Evolutionary conservation across 2,888 invertebrate species (phyloP), one percentile per base, ranked within the genome.

Genomic region (Chromoteleia sp.): DNA sequence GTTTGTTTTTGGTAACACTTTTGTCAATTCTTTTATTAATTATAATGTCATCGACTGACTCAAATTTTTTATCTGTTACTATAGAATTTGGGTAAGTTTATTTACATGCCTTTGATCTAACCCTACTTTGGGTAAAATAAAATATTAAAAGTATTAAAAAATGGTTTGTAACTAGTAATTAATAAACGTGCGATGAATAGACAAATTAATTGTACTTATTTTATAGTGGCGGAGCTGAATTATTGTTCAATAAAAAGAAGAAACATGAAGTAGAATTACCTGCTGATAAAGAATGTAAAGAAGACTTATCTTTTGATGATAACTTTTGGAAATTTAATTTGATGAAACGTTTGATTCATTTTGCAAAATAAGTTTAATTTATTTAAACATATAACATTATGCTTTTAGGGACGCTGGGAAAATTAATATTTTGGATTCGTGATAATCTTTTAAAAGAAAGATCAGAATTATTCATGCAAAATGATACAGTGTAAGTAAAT

Each of bases 141-240:
- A 5, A 10, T 8, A 39, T 33, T 2, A 33, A n/a, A 33, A n/a
- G n/a, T n/a, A n/a, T n/a, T n/a, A n/a, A n/a, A n/a, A n/a, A n/a
- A n/a, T n/a, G n/a, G n/a, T n/a, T n/a, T n/a, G n/a, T n/a, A n/a
- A n/a, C n/a, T n/a, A n/a, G n/a, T n/a, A n/a, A n/a, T n/a, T n/a
- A n/a, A n/a, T n/a, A n/a, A n/a, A n/a, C n/a, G n/a, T n/a, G 25
- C 2, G 2, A 25, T 25, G 25, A 4, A 25, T 25, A 25, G 6
- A 4, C 25, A 25, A 25, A 25, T 25, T 25, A n/a, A n/a, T n/a
- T n/a, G n/a, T n/a, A n/a, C n/a, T n/a, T n/a, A n/a, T 21, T 90
- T 88, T 94, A 91, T 87, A 96, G 97, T 43, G 98, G 98, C 10
- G 98, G 98, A 0, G 97, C 98, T 0, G 98, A 98, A 90, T 91